Percentiles rank a stretch among this genome's conserved stretches.
phyloP scores from a whole-genome alignment of 1,140 invertebrate species.

The Penaeus japonicus region DNA sequence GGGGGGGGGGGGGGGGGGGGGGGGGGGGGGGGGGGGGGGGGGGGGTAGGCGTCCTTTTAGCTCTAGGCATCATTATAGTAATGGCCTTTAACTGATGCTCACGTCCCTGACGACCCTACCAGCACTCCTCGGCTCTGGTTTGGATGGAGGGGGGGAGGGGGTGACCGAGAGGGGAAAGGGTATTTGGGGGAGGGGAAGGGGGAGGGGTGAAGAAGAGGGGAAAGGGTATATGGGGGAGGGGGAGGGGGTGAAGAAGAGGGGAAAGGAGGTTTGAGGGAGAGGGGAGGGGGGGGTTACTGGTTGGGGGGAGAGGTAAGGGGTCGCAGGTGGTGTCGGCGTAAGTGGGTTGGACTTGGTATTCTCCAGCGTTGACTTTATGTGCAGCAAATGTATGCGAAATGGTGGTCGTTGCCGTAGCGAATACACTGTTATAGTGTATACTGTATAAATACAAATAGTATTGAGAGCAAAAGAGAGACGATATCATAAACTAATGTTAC shows the following conservation, averaged over 20 bases:
- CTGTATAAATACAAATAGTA: no score
- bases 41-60: neutral
- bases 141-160: neutral
- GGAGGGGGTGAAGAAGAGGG: neutral
- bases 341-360: no score
- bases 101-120: slow-evolving; percentile 24
- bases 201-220: neutral
- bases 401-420: no score
- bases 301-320: neutral
- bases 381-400: no score
- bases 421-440: no score
- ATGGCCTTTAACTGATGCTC: slow-evolving; percentile 42
- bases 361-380: no score
- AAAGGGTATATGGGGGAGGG: neutral
- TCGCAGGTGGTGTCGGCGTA: no score
- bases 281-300: neutral
- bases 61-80: slow-evolving; percentile 22
- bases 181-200: neutral
- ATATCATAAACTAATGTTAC: no score
- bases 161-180: neutral
- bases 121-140: neutral
- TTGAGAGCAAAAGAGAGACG: no score
- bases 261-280: neutral
- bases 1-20: neutral
- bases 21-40: neutral